Base-by-base conservation (phyloP, 1,140 invertebrate species). In the Tetraneura akinire region DNA sequence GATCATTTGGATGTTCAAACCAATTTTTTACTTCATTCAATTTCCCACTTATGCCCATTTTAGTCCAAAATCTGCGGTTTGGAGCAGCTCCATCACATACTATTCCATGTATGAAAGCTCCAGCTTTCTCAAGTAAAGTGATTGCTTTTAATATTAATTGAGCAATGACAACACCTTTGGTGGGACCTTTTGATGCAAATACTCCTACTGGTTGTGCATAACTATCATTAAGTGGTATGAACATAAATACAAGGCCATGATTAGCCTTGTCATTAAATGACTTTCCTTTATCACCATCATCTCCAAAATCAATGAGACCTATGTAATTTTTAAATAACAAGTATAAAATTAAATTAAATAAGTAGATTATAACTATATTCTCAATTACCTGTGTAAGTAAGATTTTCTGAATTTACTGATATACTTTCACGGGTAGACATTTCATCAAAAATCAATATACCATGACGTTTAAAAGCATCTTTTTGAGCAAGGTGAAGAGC, bases 301-400 rank as follows among this genome's bases (percentile, higher is more conserved):
- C n/a, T 8, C 26, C 60, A 64, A 64, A 64, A 64, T 64, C 26
- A n/a, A n/a, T n/a, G n/a, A n/a, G n/a, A n/a, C n/a, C n/a, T n/a
- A n/a, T n/a, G n/a, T n/a, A n/a, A n/a, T n/a, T n/a, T n/a, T n/a
- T n/a, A n/a, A n/a, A n/a, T n/a, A n/a, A n/a, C n/a, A n/a, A n/a
- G n/a, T n/a, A n/a, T n/a, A n/a, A n/a, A n/a, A n/a, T n/a, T n/a
- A n/a, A n/a, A n/a, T n/a, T n/a, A n/a, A n/a, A n/a, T n/a, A n/a
- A n/a, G n/a, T n/a, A n/a, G n/a, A n/a, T n/a, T n/a, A n/a, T n/a
- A n/a, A n/a, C n/a, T n/a, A n/a, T n/a, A n/a, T n/a, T n/a, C n/a
- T n/a, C n/a, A n/a, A n/a, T n/a, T n/a, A 32, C 60, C 23, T 29
- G 60, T 32, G 29, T 62, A 62, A 62, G 60, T 62, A 10, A 62